phyloP scores from a whole-genome alignment of 1,140 invertebrate genomes.

The Leptinotarsa undecemlineata region DNA sequence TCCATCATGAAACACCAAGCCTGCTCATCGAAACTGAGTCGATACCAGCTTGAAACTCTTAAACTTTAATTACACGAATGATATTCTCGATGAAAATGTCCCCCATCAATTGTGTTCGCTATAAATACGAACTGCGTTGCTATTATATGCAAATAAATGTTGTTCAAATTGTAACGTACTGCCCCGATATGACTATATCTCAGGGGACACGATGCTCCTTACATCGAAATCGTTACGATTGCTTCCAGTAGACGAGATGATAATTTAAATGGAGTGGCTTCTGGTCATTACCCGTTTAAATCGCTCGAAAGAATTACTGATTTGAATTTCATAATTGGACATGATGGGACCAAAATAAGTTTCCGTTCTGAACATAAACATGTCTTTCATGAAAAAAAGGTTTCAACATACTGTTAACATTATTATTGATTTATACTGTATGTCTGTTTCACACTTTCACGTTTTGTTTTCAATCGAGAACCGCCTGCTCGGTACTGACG shows the following conservation, averaged over 20 bases:
- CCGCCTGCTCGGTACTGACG: too few species aligned
- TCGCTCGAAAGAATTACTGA: too few species aligned
- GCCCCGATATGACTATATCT: slow-evolving; percentile 26
- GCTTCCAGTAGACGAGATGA: slow-evolving; percentile 6
- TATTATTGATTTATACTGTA: too few species aligned
- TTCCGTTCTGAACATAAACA: too few species aligned
- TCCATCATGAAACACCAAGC: too few species aligned
- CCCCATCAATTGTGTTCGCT: slow-evolving; percentile 38
- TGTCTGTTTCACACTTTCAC: too few species aligned
- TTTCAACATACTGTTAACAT: too few species aligned
- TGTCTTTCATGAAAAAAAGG: too few species aligned
- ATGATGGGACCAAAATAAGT: too few species aligned
- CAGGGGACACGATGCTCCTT: slow-evolving; percentile 29
- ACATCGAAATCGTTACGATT: slow-evolving; percentile 29
- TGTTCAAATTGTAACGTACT: slow-evolving; percentile 47
- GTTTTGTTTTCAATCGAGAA: too few species aligned
- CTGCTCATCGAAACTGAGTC: too few species aligned
- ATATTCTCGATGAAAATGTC: slow-evolving; percentile 38
- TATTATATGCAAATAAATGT: slow-evolving; percentile 48
- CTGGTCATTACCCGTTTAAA: background rate
- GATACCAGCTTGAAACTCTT: background rate
- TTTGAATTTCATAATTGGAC: too few species aligned
- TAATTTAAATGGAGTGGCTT: slow-evolving; percentile 2
- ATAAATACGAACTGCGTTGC: slow-evolving; percentile 39
- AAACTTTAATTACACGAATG: slow-evolving; percentile 31